Percentiles rank a stretch among this genome's conserved stretches.
These are phyloP conservation scores for Cephus pulcher DNA, from an alignment of 2,888 invertebrate genomes.

Conservation along the genomic window DNA sequence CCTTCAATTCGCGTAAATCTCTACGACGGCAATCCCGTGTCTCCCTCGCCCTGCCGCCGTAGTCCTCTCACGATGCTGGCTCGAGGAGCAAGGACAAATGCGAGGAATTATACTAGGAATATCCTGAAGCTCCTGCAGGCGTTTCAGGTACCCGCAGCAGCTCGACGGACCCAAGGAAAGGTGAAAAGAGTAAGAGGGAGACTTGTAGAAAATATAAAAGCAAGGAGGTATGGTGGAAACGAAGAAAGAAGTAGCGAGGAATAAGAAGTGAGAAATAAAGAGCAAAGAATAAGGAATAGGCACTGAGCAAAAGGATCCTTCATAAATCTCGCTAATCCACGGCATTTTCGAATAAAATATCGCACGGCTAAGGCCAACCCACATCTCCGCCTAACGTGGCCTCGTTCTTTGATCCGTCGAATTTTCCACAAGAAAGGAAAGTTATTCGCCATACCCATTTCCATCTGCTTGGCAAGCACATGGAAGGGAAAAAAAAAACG, in stretches of 20 bases:
- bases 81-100: background rate
- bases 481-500: background rate
- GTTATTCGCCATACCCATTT: background rate
- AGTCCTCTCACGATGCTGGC: background rate
- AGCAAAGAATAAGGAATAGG: background rate
- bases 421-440: background rate
- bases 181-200: background rate
- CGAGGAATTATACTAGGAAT: background rate
- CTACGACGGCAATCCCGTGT: background rate
- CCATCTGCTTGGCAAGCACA: background rate
- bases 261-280: background rate
- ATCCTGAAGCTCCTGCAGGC: background rate
- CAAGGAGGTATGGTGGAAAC: background rate
- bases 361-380: constrained; percentile 24
- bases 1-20: background rate
- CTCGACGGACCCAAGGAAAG: background rate
- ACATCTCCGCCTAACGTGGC: background rate
- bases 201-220: background rate
- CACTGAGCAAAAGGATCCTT: constrained; percentile 25
- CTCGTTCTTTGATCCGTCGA: background rate
- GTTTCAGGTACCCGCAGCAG: background rate
- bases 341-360: constrained; percentile 46
- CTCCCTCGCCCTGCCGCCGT: background rate
- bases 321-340: constrained; percentile 51
- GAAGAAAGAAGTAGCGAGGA: background rate